Evolutionary conservation across 1,140 invertebrate genomes (phyloP).

Genomic region (Drosophila ogumai): DNA sequence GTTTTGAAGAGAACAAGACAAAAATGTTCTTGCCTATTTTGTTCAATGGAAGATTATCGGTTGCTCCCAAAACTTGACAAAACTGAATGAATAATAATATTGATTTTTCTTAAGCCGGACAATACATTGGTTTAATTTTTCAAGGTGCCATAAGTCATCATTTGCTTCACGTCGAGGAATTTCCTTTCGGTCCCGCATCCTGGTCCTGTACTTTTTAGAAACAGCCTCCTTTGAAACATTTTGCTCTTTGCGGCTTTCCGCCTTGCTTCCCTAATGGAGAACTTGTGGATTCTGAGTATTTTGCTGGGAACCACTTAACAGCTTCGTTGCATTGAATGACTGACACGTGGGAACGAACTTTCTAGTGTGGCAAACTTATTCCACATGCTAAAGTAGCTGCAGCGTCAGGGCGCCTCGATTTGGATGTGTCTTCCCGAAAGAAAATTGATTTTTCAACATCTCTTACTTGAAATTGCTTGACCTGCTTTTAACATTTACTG

Average conservation of each 20-base stretch:
- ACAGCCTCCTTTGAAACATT: conserved; percentile 25
- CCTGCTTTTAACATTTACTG: conserved; percentile 37
- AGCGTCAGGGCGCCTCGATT: not conserved
- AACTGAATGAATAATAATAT: conserved; percentile 66
- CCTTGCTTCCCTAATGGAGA: conserved; percentile 28
- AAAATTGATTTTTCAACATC: conserved; percentile 40
- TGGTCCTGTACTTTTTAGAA: too few species aligned
- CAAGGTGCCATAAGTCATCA: conserved; percentile 49
- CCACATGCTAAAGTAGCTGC: conserved; percentile 63
- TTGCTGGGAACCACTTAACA: conserved; percentile 59
- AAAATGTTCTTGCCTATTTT: not conserved
- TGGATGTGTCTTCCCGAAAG: not conserved
- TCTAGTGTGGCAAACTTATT: conserved; percentile 67
- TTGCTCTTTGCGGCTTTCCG: conserved; percentile 65
- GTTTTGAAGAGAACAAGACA: not conserved
- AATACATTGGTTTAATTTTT: conserved; percentile 62
- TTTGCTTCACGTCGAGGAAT: conserved; percentile 22
- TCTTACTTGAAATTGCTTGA: conserved; percentile 40
- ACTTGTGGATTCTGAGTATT: conserved; percentile 17
- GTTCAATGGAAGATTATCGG: not conserved
- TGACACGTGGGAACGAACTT: conserved; percentile 50
- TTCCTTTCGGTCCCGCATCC: not conserved
- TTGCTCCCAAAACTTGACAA: not conserved
- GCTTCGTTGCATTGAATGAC: conserved; percentile 55
- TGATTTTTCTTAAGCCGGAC: conserved; percentile 53